Percentiles rank a stretch among this genome's conserved stretches.
phyloP scores from a whole-genome alignment of 2,113 vertebrate genomes.

The Cichladusa arquata region DNA sequence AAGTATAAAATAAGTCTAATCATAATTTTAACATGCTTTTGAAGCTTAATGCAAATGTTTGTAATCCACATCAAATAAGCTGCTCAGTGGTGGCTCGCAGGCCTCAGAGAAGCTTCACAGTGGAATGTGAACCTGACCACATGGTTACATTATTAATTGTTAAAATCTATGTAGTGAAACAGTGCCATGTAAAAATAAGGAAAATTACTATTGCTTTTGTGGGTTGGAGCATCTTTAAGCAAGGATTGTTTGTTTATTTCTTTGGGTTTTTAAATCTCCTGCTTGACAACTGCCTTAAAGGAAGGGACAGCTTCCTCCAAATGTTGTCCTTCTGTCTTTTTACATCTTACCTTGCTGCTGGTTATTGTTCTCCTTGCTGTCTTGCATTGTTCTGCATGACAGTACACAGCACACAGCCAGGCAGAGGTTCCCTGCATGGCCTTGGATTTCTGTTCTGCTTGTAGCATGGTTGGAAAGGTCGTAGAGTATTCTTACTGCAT shows the following conservation, averaged over 20 bases:
- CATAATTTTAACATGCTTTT: neutral
- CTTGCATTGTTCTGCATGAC: rapidly evolving
- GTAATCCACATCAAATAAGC: neutral
- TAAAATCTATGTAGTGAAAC: neutral
- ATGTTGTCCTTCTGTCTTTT: neutral
- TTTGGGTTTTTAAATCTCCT: neutral
- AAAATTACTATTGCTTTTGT: neutral
- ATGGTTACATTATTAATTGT: neutral
- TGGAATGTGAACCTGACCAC: neutral
- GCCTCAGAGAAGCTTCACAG: neutral
- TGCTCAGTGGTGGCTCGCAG: neutral
- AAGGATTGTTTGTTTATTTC: neutral
- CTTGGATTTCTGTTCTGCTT: neutral
- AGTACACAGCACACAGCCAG: rapidly evolving
- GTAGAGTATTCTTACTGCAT: neutral
- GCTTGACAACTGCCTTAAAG: neutral
- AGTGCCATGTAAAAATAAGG: neutral
- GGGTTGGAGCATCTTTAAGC: neutral
- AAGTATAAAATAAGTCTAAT: neutral
- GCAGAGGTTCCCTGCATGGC: neutral
- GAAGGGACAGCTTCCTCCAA: neutral
- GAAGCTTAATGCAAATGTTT: neutral
- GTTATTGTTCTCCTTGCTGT: neutral
- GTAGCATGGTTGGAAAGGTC: neutral
- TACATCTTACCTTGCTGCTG: neutral